Evolutionary conservation across 2,797 vertebrate genomes (phyloP), one percentile per base, ranked within the genome.

Genomic region (Mionectes olivaceus): DNA sequence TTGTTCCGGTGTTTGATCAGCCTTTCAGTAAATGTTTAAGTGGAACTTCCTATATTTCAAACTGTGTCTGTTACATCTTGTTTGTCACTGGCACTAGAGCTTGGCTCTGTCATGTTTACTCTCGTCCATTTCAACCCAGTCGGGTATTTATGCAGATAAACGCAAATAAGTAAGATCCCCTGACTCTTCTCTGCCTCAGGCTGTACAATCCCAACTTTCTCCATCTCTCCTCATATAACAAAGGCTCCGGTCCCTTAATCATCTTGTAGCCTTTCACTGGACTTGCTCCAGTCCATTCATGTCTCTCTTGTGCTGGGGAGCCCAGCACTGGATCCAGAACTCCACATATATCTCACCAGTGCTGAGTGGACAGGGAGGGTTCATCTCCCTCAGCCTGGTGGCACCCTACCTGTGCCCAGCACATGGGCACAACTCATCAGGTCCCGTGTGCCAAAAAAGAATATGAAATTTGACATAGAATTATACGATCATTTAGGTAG

Each of bases 291-390:
- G 44, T 46, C 33, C 37, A 46, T 32, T 52, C 4, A 2, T 4
- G 33, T 52, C 50, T 52, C 37, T 50, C 37, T 23, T 32, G 28
- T 39, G n/a, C 44, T 46, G 28, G 43, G 21, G 21, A 64, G 50
- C 44, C 57, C 79, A 83, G 57, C 21, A 57, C n/a, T 19, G n/a
- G 15, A 23, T 14, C n/a, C 71, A 57, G n/a, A 64, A 27, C 44
- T 37, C 44, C 50, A 77, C 10, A 19, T 5, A 30, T 0, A 1
- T 46, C 37, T 46, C 57, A 27, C 0, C 0, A 64, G 50, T 32
- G 44, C 57, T 52, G 44, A 44, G 18, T 10, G 44, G 24, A 57
- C 30, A 41, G 13, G 46, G 17, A 39, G 57, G 24, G 44, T 70
- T 52, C 24, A 44, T 21, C 56, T 22, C 17, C 17, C 37, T 63